Conservation (phyloP, 2,888 invertebrate genomes). For the Folsomia manolachei region DNA sequence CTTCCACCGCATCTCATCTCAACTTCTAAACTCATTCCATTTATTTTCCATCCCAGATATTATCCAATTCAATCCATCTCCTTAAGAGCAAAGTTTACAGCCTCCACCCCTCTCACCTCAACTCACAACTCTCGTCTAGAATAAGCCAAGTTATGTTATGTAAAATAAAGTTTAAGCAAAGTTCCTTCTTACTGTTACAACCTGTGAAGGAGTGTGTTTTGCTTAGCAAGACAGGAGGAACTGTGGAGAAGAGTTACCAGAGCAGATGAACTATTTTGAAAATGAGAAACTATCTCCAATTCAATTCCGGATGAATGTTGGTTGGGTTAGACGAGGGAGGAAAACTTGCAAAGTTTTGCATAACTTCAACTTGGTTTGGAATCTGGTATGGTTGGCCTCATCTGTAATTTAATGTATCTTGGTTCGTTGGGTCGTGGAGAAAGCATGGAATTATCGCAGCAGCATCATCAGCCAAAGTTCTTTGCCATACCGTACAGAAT, state of each 20-base stretch:
- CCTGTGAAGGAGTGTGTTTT: background rate
- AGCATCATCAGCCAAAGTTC: too few species aligned
- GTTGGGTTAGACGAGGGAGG: too few species aligned
- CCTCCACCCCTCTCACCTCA: background rate
- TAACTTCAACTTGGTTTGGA: background rate
- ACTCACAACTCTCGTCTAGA: background rate
- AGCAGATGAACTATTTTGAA: constrained; percentile 1
- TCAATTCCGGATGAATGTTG: background rate
- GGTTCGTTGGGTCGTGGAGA: background rate
- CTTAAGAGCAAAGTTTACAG: background rate
- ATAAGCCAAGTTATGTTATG: background rate
- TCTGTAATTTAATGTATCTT: background rate
- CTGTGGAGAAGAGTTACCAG: background rate
- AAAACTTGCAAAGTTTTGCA: constrained; percentile 1
- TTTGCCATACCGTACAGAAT: too few species aligned
- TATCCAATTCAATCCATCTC: background rate
- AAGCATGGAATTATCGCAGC: background rate
- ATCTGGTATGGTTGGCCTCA: background rate
- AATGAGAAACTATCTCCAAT: constrained; percentile 4
- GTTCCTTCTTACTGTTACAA: background rate
- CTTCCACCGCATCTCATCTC: too few species aligned
- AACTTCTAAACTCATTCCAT: too few species aligned
- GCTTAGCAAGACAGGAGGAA: background rate
- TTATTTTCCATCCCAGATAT: background rate
- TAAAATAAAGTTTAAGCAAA: too few species aligned